Percentiles rank a stretch among this genome's conserved stretches.
These are phyloP conservation scores for Alitta virens DNA, from an alignment of 2,888 invertebrate genomes.

Conservation along the genomic window DNA sequence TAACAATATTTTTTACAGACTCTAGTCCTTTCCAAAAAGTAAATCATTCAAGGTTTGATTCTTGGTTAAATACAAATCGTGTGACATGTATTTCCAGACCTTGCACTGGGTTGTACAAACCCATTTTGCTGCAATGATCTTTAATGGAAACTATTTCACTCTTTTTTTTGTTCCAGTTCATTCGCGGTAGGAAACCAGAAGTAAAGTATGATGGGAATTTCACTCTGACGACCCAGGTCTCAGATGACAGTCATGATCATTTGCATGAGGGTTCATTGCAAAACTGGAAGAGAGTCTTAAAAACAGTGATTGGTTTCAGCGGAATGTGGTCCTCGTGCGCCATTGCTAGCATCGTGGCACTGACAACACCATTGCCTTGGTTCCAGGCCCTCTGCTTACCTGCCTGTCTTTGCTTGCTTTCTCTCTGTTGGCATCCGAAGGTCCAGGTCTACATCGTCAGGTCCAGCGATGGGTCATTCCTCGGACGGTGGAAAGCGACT, in stretches of 20 bases:
- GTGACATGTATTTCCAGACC: too few relatives aligned
- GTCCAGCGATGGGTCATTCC: conserved; percentile 21
- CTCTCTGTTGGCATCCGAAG: conserved; percentile 29
- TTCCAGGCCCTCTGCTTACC: conserved; percentile 30
- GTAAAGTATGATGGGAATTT: conserved; percentile 15
- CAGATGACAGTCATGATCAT: not conserved
- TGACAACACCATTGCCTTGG: conserved; percentile 28
- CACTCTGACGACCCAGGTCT: conserved; percentile 2
- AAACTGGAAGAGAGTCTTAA: conserved; percentile 13
- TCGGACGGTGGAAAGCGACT: conserved; percentile 28
- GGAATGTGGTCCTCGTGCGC: conserved; percentile 26
- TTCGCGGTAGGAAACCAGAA: not conserved
- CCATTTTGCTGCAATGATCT: too few relatives aligned
- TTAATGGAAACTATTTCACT: not conserved
- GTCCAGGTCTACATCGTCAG: conserved; percentile 28
- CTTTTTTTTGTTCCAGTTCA: not conserved
- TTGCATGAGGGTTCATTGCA: not conserved
- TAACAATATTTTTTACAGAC: too few relatives aligned
- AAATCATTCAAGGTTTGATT: too few relatives aligned
- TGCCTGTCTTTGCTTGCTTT: conserved; percentile 26
- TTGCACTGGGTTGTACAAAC: too few relatives aligned
- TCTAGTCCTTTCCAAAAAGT: too few relatives aligned
- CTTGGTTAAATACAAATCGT: too few relatives aligned
- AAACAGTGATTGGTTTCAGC: conserved; percentile 18
- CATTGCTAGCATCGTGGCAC: conserved; percentile 25